Evolutionary conservation across 2,113 vertebrate species (phyloP), one percentile per base, ranked within the genome.

Genomic region (Dipodomys ordii): DNA sequence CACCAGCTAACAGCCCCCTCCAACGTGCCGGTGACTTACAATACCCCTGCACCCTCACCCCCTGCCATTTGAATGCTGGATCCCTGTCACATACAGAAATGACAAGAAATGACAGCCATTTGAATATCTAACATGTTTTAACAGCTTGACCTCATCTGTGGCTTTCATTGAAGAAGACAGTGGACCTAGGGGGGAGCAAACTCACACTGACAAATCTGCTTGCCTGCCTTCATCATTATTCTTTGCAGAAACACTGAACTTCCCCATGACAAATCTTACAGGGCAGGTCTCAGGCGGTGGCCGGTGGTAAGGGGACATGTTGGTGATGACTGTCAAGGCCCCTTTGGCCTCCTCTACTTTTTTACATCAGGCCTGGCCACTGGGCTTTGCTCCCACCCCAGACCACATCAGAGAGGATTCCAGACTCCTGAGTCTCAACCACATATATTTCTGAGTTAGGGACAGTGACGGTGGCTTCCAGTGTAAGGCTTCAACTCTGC

Each of bases 111-210:
- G 39, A 39, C 39, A 39, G 39, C 32, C 83, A 20, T 57, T 25
- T 27, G 39, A 28, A 10, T 6, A n/a, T 44, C 27, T 32, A 73
- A 19, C 25, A 32, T 18, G 32, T 87, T 81, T 92, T 60, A 46
- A 71, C 13, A 9, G 53, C 32, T 72, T 76, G 83, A 57, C 20
- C 20, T 80, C 60, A 19, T 9, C 49, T 6, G 15, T 35, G 46
- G 27, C 44, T 80, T 88, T 74, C 81, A 71, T 35, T 90, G 46
- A 49, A 84, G 87, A 68, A 71, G 57, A 64, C 46, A 88, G 87
- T 64, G 64, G 68, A 53, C 44, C 67, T 69, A 44, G 30, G 35
- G 86, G 46, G 53, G 27, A 76, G 87, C 71, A 68, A 35, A 73
- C 82, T 88, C 84, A 74, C 46, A 82, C 28, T 62, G 49, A 82